Evolutionary conservation across 1,140 invertebrate genomes (phyloP).

Genomic region (Atta cephalotes): DNA sequence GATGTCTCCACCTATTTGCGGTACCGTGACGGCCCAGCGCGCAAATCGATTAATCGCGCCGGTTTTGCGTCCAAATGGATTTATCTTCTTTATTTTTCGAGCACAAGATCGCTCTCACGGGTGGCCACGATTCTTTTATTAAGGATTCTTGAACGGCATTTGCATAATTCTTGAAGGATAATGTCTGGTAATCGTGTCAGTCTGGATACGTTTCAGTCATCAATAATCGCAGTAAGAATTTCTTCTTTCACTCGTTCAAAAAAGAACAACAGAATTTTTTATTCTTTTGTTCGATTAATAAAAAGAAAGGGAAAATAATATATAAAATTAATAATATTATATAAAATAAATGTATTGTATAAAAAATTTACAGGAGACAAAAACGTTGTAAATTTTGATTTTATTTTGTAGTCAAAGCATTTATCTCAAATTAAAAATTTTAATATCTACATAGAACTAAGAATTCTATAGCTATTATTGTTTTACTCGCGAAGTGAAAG

Average conservation of each 20-base stretch:
- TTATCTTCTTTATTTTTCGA: conserved; percentile 28
- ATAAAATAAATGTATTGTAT: background rate
- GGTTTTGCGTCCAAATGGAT: conserved; percentile 19
- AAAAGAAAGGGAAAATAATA: background rate
- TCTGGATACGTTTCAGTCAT: background rate
- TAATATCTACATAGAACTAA: background rate
- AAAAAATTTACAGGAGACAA: background rate
- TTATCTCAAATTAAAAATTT: background rate
- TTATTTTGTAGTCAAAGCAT: conserved; percentile 1
- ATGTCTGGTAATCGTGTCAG: conserved; percentile 11
- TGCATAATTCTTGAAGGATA: conserved; percentile 43
- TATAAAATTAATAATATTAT: background rate
- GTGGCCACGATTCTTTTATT: conserved; percentile 25
- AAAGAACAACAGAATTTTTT: background rate
- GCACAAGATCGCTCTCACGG: background rate
- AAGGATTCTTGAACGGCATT: conserved; percentile 9
- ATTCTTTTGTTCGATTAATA: background rate
- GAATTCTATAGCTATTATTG: background rate
- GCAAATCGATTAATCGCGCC: conserved; percentile 52
- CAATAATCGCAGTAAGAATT: background rate
- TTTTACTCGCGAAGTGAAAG: background rate
- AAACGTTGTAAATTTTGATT: background rate
- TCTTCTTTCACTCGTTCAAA: background rate
- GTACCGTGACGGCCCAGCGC: conserved; percentile 18
- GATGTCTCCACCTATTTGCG: conserved; percentile 76